These are phyloP conservation scores for Nannoperca australis DNA, from an alignment of 2,797 vertebrate genomes.

Conservation along the genomic window DNA sequence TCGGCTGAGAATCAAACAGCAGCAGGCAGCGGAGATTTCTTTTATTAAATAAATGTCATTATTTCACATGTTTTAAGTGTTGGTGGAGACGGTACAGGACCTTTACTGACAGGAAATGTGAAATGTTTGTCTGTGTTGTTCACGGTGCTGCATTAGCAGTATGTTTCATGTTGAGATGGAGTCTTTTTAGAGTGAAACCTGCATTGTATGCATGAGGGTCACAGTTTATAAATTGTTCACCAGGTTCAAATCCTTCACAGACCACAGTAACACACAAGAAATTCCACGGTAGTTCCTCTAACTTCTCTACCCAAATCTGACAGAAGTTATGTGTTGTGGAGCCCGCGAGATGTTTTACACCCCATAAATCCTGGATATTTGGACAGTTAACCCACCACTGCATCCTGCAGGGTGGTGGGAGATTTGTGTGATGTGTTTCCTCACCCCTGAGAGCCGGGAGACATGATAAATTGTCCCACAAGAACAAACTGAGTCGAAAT, in stretches of 20 bases:
- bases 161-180: too few species aligned
- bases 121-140: not conserved
- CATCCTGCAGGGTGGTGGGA: conserved; percentile 56
- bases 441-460: conserved; percentile 51
- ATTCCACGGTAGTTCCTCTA: conserved; percentile 11
- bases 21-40: not conserved
- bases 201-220: not conserved
- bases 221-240: not conserved
- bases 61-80: not conserved
- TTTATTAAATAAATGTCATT: not conserved
- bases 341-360: conserved; percentile 50
- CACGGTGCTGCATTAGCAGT: not conserved
- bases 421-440: conserved; percentile 72
- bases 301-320: conserved; percentile 18
- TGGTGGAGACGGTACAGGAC: not conserved
- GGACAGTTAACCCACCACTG: conserved; percentile 57
- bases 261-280: not conserved
- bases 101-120: not conserved
- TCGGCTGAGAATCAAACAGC: not conserved
- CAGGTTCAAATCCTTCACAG: conserved; percentile 8
- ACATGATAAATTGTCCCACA: conserved; percentile 74
- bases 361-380: conserved; percentile 73
- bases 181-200: conserved; percentile 6
- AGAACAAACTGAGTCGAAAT: conserved; percentile 63
- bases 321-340: conserved; percentile 38